A percentile compares a stretch with the other conserved stretches of the same genome.
Evolutionary conservation across 53 echinoderm and acorn worm species (phyloP).

Genomic region (Echinometra lucunter): DNA sequence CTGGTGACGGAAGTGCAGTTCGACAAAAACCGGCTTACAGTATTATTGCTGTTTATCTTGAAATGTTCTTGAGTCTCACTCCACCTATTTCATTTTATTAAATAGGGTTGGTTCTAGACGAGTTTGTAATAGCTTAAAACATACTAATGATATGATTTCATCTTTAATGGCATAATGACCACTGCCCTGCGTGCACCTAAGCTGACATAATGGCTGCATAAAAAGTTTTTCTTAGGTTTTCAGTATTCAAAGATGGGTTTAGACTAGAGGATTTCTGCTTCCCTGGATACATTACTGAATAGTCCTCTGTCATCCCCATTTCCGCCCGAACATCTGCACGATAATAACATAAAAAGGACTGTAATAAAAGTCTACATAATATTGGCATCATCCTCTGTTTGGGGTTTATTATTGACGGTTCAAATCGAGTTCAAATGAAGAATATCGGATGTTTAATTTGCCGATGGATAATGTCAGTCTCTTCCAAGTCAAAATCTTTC

Average conservation of each 20-base stretch:
- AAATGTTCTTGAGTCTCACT: no score
- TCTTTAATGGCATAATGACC: no score
- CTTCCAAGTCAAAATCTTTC: conserved; percentile 2
- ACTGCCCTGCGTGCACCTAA: no score
- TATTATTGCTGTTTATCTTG: no score
- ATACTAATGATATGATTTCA: no score
- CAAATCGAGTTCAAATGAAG: conserved; percentile 40
- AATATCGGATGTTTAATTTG: conserved; percentile 55
- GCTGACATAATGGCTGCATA: background rate
- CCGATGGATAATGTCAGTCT: conserved; percentile 7
- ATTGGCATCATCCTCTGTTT: conserved; percentile 42
- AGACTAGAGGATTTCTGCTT: background rate
- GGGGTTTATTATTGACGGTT: conserved; percentile 24
- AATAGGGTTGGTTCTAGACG: no score
- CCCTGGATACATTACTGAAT: background rate
- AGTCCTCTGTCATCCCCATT: background rate
- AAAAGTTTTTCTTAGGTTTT: background rate
- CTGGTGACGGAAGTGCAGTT: no score
- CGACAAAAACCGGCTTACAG: no score
- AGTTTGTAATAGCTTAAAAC: no score
- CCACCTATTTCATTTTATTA: no score
- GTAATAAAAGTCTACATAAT: background rate
- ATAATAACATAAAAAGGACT: background rate
- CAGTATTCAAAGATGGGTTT: background rate
- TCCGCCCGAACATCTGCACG: conserved; percentile 4